A percentile compares a stretch with the other conserved stretches of the same genome.
Evolutionary conservation across 1,140 invertebrate species (phyloP).

Genomic region (Whitmania pigra): DNA sequence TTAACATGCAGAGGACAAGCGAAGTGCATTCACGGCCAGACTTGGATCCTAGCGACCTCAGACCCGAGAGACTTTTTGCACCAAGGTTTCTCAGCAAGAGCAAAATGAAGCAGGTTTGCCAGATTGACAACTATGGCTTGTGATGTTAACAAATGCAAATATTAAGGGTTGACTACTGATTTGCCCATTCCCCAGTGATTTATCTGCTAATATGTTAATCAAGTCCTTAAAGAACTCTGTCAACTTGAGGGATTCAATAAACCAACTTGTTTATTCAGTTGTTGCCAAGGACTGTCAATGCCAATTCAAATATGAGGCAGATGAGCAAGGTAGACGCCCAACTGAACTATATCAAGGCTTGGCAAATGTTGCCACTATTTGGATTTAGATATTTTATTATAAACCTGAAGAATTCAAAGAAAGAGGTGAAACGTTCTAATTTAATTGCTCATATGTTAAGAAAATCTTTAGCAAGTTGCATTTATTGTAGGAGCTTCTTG

Average conservation of each 20-base stretch:
- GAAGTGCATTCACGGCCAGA: neutral
- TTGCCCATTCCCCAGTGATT: neutral
- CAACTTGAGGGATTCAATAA: neutral
- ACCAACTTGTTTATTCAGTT: neutral
- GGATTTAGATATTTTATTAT: slow-evolving; percentile 90
- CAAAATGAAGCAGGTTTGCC: neutral
- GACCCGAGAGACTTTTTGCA: neutral
- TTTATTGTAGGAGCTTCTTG: slow-evolving; percentile 61
- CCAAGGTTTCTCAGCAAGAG: neutral
- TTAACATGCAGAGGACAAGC: slow-evolving; percentile 61
- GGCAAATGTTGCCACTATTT: slow-evolving; percentile 92
- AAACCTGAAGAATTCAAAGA: slow-evolving; percentile 59
- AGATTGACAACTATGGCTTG: too few species aligned
- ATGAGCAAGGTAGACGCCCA: slow-evolving; percentile 79
- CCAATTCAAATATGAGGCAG: slow-evolving; percentile 80
- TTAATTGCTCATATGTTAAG: neutral
- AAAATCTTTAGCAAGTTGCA: neutral
- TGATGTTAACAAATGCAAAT: too few species aligned
- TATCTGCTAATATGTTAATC: neutral
- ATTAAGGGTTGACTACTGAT: neutral
- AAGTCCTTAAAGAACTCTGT: neutral
- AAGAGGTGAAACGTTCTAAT: slow-evolving; percentile 36
- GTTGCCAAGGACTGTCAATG: neutral
- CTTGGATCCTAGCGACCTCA: neutral
- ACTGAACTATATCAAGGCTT: slow-evolving; percentile 90